Conservation (phyloP, 2,113 vertebrate genomes). For the Eurypyga helias region DNA sequence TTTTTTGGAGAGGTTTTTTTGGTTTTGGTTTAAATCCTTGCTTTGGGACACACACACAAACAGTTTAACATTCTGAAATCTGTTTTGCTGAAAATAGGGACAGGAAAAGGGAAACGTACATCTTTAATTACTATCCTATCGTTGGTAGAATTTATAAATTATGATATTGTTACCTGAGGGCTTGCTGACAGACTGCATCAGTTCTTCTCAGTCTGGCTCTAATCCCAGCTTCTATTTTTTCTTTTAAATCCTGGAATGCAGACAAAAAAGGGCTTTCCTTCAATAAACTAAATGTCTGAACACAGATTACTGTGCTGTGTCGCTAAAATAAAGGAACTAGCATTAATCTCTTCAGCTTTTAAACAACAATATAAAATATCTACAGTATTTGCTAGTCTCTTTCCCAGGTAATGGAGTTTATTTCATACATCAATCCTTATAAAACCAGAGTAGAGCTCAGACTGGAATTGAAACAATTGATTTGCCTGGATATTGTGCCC, state of each 20-base stretch:
- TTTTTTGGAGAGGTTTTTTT: neutral
- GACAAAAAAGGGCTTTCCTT: slow-evolving; percentile 70
- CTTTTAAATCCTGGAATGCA: slow-evolving; percentile 77
- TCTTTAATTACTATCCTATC: slow-evolving; percentile 75
- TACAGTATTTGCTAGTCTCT: slow-evolving; percentile 5
- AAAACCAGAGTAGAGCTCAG: neutral
- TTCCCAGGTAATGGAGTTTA: slow-evolving; percentile 34
- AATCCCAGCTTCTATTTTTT: slow-evolving; percentile 61
- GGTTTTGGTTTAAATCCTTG: slow-evolving; percentile 5
- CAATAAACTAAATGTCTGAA: slow-evolving; percentile 75
- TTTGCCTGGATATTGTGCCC: neutral
- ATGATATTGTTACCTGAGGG: slow-evolving; percentile 79
- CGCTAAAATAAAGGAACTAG: slow-evolving; percentile 33
- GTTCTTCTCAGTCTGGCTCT: slow-evolving; percentile 69
- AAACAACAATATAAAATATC: slow-evolving; percentile 18
- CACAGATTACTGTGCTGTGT: slow-evolving; percentile 54
- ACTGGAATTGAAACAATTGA: neutral
- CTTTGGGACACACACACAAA: slow-evolving; percentile 12
- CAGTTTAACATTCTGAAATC: slow-evolving; percentile 22
- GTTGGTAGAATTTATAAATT: slow-evolving; percentile 76
- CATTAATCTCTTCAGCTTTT: slow-evolving; percentile 30
- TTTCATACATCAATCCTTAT: neutral
- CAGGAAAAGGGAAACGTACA: slow-evolving; percentile 27
- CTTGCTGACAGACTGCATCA: slow-evolving; percentile 77
- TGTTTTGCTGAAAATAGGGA: slow-evolving; percentile 42